These are phyloP conservation scores for Thinocorus orbignyianus DNA, from an alignment of 2,113 vertebrate genomes.

Conservation along the genomic window DNA sequence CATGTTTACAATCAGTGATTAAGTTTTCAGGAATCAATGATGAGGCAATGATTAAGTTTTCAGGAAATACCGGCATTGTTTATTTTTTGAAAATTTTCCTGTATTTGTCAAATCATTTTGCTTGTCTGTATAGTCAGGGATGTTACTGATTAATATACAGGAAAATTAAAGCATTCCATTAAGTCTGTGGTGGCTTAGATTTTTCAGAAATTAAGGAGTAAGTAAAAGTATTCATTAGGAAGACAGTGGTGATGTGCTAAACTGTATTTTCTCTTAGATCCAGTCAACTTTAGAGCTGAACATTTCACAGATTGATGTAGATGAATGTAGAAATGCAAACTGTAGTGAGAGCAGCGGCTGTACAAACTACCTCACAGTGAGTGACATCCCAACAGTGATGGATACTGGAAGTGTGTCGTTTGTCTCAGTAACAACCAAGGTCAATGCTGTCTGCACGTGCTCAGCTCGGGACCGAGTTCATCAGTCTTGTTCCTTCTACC, in stretches of 20 bases:
- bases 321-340: conserved; percentile 79
- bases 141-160: background rate
- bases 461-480: conserved; percentile 73
- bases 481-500: conserved; percentile 80
- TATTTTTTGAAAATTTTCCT: background rate
- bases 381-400: conserved; percentile 74
- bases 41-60: background rate
- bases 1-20: background rate
- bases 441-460: conserved; percentile 73
- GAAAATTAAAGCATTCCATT: background rate
- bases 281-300: conserved; percentile 82
- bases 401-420: conserved; percentile 80
- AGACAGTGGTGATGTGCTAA: background rate
- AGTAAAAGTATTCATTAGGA: background rate
- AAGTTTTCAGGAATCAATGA: too few species aligned
- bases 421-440: conserved; percentile 75
- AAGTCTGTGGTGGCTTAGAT: background rate
- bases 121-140: background rate
- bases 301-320: conserved; percentile 79
- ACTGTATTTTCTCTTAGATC: conserved; percentile 67
- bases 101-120: background rate
- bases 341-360: conserved; percentile 73
- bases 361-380: conserved; percentile 62
- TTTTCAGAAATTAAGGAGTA: background rate
- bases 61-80: background rate